These are phyloP conservation scores for Sylvia borin DNA, from an alignment of 2,797 vertebrate species.

Conservation along the genomic window DNA sequence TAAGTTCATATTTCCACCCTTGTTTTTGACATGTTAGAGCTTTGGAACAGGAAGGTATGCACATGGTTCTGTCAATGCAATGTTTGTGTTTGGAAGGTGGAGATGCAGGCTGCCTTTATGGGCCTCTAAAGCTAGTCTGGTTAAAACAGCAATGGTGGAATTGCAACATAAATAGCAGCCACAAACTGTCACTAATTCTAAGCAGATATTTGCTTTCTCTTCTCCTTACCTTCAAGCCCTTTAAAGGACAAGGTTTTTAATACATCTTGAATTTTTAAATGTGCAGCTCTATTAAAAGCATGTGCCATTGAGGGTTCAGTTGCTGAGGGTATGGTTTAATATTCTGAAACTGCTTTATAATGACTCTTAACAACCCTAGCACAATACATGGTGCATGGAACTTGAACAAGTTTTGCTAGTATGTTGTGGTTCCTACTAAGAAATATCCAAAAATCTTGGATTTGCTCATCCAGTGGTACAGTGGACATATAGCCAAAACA, in stretches of 20 bases:
- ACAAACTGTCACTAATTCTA: conserved; percentile 44
- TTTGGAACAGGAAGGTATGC: conserved; percentile 74
- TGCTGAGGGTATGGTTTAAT: neutral
- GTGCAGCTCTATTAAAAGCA: conserved; percentile 60
- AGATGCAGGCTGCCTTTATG: conserved; percentile 63
- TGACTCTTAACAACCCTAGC: neutral
- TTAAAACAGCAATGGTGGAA: conserved; percentile 44
- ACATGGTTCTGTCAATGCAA: conserved; percentile 42
- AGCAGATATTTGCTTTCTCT: conserved; percentile 46
- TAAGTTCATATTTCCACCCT: conserved; percentile 69
- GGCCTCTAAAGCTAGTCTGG: conserved; percentile 60
- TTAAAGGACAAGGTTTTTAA: conserved; percentile 47
- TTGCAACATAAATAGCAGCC: conserved; percentile 53
- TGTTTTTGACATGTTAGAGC: conserved; percentile 72
- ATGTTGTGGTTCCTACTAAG: neutral
- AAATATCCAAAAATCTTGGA: neutral
- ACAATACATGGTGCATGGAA: neutral
- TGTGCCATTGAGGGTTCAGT: conserved; percentile 64
- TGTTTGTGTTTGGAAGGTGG: conserved; percentile 47
- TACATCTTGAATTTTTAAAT: conserved; percentile 30
- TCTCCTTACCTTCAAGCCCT: conserved; percentile 53
- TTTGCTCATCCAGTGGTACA: neutral
- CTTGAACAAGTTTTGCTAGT: neutral
- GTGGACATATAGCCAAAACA: neutral
- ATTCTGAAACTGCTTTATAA: neutral